Evolutionary conservation across 2,888 invertebrate genomes (phyloP), one percentile per base, ranked within the genome.

Genomic region (Mycalesis mineus): DNA sequence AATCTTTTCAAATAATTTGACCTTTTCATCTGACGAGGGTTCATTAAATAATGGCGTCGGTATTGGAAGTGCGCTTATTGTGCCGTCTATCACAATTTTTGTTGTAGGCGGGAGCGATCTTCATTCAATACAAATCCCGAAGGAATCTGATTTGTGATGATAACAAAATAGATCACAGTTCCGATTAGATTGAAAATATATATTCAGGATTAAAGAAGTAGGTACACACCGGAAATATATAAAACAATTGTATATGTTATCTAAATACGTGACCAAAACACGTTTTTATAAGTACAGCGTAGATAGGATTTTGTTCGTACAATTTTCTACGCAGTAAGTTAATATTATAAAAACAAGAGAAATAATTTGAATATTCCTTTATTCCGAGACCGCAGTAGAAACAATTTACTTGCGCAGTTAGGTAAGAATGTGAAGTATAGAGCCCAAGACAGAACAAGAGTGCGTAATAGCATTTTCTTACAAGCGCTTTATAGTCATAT

Each of bases 1-100:
- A 89, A 89, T 88, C 88, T 88, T 85, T 85, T 85, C 82, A 88
- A 88, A 88, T 85, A 88, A 88, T 89, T 88, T 88, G 89, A 89
- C 88, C 89, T 89, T 87, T 88, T 78, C 85, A 84, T 84, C 78
- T 86, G 88, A 88, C 88, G 86, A 88, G 88, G 88, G 88, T 88
- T 88, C 86, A 88, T 88, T 87, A 88, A 88, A 87, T 88, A 88
- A 88, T 86, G 79, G 79, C 81, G 77, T 80, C 74, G 76, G 81
- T 86, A 86, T 88, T 82, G 86, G 82, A 80, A 78, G 78, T 77
- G 77, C 73, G 78, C 82, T 86, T 85, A 89, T 89, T 87, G 88
- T 88, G 77, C 84, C 86, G 88, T 87, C 86, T 81, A 84, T 88
- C 87, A 87, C 73, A 81, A 80, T 82, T 82, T 81, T 78, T 76